Evolutionary conservation across 1,140 invertebrate species (phyloP).

Genomic region (Bombus balteatus): DNA sequence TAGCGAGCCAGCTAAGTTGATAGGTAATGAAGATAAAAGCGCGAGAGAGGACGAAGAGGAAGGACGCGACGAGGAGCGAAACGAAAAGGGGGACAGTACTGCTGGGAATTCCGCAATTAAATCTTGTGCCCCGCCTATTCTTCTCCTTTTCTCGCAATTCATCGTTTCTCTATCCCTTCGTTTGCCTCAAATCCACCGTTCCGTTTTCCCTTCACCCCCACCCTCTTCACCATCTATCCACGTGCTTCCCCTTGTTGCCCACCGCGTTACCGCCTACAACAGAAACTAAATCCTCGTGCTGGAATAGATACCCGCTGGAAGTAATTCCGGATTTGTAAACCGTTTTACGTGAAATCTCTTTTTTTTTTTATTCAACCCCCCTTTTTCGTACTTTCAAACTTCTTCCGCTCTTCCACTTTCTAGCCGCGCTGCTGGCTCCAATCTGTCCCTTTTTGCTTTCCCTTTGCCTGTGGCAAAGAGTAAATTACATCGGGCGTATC

Average conservation of each 20-base stretch:
- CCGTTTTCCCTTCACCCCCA: background rate
- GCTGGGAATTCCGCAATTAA: conserved; percentile 66
- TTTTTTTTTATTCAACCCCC: background rate
- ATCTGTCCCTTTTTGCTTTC: too few relatives aligned
- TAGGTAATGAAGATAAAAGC: conserved; percentile 68
- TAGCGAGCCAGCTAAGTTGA: conserved; percentile 52
- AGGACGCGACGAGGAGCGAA: background rate
- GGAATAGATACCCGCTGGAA: conserved; percentile 48
- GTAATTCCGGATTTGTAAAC: conserved; percentile 68
- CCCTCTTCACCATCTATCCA: background rate
- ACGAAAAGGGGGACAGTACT: background rate
- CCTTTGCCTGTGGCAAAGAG: background rate
- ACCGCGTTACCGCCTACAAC: conserved; percentile 46
- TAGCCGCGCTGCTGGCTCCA: too few relatives aligned
- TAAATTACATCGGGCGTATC: conserved; percentile 51
- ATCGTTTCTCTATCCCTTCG: background rate
- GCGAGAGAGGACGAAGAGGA: background rate
- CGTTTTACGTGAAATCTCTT: conserved; percentile 53
- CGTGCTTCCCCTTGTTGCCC: conserved; percentile 26
- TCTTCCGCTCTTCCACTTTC: background rate
- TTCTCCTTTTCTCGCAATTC: conserved; percentile 13
- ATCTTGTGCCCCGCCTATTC: conserved; percentile 38
- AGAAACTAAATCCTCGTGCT: conserved; percentile 56
- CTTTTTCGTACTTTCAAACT: background rate
- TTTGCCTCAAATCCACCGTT: background rate